Base-by-base conservation (phyloP, 2,888 invertebrate genomes). In the Microplitis manilae region DNA sequence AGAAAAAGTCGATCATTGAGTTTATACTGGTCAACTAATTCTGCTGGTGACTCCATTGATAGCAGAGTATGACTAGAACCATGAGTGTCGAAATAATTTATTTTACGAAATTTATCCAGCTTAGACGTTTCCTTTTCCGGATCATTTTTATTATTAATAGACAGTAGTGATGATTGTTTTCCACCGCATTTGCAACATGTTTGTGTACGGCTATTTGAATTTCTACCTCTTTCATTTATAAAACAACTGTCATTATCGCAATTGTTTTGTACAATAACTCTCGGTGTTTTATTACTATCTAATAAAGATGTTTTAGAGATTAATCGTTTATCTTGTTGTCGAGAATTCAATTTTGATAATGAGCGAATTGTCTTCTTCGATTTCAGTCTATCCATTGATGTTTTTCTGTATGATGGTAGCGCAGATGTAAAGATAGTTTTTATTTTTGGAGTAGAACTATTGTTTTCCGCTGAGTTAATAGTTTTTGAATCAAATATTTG, bases 11-110 rank as follows among this genome's bases (percentile, higher is more conserved):
- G 87, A 5, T 93, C 92, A 79, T 93, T 93, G 13, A 93, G 85
- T 83, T 91, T 90, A 79, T 92, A 93, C 71, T 92, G 91, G 79
- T 93, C 92, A 0, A 91, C 86, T 73, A 93, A 93, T 81, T 90
- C 82, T 73, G 92, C 93, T 82, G 90, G 81, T 0, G 86, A 86
- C 1, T 82, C 84, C 59, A 80, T 77, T 4, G 86, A 84, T 6
- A 76, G 72, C 5, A 87, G 75, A 5, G 85, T 85, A 1, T 82
- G 80, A n/a, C 77, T 79, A 1, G 91, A 91, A 0, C 93, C 92
- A 83, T 93, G 93, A n/a, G 93, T 93, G 81, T 93, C 93, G 78
- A 93, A 93, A 83, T 92, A 94, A 83, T 93, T 92, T 6, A 92
- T 89, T 1, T 91, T 88, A 13, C 93, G 90, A 81, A 93, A 93